phyloP scores from a whole-genome alignment of 2,797 vertebrate genomes.

The Artibeus jamaicensis region DNA sequence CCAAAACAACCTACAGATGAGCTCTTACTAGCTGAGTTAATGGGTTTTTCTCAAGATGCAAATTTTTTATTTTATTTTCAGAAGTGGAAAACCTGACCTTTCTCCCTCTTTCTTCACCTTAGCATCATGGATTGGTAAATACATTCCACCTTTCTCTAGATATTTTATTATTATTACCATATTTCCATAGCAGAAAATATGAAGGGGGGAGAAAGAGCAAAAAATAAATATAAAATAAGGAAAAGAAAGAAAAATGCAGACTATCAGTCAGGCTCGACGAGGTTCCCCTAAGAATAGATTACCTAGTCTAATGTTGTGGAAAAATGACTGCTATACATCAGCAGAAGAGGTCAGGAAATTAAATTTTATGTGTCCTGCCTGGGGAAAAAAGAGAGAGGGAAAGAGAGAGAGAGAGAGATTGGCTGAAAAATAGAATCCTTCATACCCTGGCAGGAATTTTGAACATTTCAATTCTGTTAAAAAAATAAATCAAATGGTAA shows the following conservation, averaged over 20 bases:
- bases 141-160: slow-evolving; percentile 24
- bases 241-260: slow-evolving; percentile 74
- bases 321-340: slow-evolving; percentile 79
- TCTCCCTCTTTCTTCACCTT: slow-evolving; percentile 14
- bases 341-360: slow-evolving; percentile 78
- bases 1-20: slow-evolving; percentile 2
- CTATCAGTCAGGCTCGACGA: slow-evolving; percentile 73
- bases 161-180: slow-evolving; percentile 56
- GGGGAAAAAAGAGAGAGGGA: not conserved
- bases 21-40: not conserved
- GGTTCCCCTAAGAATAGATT: slow-evolving; percentile 78
- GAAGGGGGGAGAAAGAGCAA: slow-evolving; percentile 13
- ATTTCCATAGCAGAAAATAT: slow-evolving; percentile 49
- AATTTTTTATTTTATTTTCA: slow-evolving; percentile 66
- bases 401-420: slow-evolving; percentile 12
- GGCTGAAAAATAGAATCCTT: slow-evolving; percentile 71
- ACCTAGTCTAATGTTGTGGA: slow-evolving; percentile 81
- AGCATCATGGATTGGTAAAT: slow-evolving; percentile 53
- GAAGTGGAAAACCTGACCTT: slow-evolving; percentile 59
- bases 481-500: not conserved
- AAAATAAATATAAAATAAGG: slow-evolving; percentile 55
- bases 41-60: slow-evolving; percentile 59
- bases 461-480: slow-evolving; percentile 60
- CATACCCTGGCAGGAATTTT: slow-evolving; percentile 62
- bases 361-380: slow-evolving; percentile 74